phyloP scores from a whole-genome alignment of 2,797 vertebrate genomes.

The Setipinna tenuifilis region DNA sequence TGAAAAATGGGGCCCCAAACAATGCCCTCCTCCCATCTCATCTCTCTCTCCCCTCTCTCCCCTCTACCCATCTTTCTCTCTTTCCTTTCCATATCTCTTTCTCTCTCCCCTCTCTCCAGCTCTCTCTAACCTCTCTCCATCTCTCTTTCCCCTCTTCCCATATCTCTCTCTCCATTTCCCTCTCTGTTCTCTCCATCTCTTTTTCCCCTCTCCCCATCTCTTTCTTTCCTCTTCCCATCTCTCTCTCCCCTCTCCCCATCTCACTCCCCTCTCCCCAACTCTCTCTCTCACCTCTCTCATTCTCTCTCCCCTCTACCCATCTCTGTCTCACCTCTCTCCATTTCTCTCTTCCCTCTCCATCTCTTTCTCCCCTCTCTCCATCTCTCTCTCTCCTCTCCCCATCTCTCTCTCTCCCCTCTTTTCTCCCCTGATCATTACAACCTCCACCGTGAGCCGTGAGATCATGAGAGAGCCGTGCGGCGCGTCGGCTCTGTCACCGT shows the following conservation, averaged over 20 bases:
- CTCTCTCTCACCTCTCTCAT: neutral
- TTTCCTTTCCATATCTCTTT: too few species aligned
- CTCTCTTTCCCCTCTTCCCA: too few species aligned
- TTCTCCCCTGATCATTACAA: neutral
- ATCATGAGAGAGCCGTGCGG: constrained; percentile 10
- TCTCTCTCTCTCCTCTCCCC: too few species aligned
- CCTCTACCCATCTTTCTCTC: neutral
- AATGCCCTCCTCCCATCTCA: neutral
- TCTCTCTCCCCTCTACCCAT: neutral
- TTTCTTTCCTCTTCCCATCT: too few species aligned
- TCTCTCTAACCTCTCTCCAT: too few species aligned
- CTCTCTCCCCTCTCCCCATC: neutral
- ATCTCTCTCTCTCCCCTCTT: neutral
- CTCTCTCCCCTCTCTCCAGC: too few species aligned
- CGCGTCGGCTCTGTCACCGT: neutral
- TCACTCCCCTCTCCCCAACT: too few species aligned
- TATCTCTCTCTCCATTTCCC: neutral
- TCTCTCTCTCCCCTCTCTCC: neutral
- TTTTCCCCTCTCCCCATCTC: too few species aligned
- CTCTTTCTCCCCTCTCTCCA: too few species aligned
- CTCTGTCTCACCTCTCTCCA: too few species aligned
- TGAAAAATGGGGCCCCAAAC: constrained; percentile 17
- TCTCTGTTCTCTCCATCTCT: too few species aligned
- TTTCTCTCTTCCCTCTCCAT: too few species aligned
- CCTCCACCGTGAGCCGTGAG: constrained; percentile 1